These are phyloP conservation scores for Paedocypris micromegethes DNA, from an alignment of 2,797 vertebrate genomes.

Conservation along the genomic window DNA sequence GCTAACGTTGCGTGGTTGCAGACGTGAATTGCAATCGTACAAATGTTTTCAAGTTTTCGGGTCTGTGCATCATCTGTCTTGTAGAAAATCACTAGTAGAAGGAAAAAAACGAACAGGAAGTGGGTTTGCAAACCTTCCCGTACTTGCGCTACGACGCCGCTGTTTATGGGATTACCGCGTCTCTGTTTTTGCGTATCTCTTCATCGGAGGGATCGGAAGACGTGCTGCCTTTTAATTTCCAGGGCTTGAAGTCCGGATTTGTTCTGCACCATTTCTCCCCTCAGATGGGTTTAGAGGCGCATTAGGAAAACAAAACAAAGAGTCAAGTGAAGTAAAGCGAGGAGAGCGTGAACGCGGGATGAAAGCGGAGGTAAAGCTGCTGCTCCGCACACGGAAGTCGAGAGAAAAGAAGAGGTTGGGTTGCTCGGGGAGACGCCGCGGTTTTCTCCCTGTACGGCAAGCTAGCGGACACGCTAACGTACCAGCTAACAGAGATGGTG, in stretches of 20 bases:
- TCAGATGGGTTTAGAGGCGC: constrained; percentile 64
- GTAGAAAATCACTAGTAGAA: background rate
- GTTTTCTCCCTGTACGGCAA: too few species aligned
- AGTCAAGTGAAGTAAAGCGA: constrained; percentile 46
- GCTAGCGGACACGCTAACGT: too few species aligned
- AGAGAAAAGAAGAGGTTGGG: constrained; percentile 18
- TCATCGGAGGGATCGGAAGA: constrained; percentile 17
- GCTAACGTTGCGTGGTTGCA: too few species aligned
- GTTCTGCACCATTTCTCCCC: constrained; percentile 66
- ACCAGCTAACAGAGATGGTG: too few species aligned
- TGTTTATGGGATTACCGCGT: constrained; percentile 9
- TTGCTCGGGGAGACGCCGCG: background rate
- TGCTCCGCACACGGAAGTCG: constrained; percentile 47
- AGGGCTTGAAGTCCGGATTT: constrained; percentile 60
- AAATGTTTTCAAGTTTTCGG: too few species aligned
- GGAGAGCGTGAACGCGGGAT: constrained; percentile 17
- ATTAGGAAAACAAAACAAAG: constrained; percentile 61
- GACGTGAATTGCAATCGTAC: too few species aligned
- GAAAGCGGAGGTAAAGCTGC: constrained; percentile 39
- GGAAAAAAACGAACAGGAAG: background rate
- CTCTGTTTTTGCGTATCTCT: constrained; percentile 26
- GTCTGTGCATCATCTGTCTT: too few species aligned
- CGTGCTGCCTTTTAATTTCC: constrained; percentile 52
- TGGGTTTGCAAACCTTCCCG: constrained; percentile 1
- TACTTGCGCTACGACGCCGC: background rate